phyloP scores from a whole-genome alignment of 2,888 invertebrate species.

The Herminia tarsipennalis region DNA sequence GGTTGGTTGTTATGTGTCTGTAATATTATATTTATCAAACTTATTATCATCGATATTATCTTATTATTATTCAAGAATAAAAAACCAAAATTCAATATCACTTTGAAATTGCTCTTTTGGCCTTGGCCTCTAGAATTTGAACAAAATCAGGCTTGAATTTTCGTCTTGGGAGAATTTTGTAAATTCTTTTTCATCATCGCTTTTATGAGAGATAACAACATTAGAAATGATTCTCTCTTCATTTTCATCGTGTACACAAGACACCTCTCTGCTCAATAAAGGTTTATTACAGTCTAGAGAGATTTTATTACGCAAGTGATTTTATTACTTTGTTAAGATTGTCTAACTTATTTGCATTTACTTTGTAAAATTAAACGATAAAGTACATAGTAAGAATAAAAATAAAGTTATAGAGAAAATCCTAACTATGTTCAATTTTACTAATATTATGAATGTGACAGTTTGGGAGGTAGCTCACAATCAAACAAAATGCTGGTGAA shows the following conservation, averaged over 20 bases:
- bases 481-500: too few species aligned
- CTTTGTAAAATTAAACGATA: conserved; percentile 15
- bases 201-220: conserved; percentile 11
- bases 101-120: too few species aligned
- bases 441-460: too few species aligned
- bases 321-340: conserved; percentile 26
- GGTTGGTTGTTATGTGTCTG: too few species aligned
- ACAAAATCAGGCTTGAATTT: background rate
- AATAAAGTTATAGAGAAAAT: background rate
- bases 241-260: conserved; percentile 10
- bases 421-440: background rate
- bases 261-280: conserved; percentile 16
- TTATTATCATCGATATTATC: too few species aligned
- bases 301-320: conserved; percentile 22
- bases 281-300: conserved; percentile 22
- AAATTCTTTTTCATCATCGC: background rate
- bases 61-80: too few species aligned
- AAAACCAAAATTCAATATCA: too few species aligned
- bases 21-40: too few species aligned
- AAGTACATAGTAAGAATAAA: background rate
- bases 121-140: background rate
- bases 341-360: conserved; percentile 24
- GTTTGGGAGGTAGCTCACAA: too few species aligned
- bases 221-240: conserved; percentile 11
- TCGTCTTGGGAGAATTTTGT: background rate